These are phyloP conservation scores for Apodemus sylvaticus DNA, from an alignment of 2,113 vertebrate species.

Conservation along the genomic window DNA sequence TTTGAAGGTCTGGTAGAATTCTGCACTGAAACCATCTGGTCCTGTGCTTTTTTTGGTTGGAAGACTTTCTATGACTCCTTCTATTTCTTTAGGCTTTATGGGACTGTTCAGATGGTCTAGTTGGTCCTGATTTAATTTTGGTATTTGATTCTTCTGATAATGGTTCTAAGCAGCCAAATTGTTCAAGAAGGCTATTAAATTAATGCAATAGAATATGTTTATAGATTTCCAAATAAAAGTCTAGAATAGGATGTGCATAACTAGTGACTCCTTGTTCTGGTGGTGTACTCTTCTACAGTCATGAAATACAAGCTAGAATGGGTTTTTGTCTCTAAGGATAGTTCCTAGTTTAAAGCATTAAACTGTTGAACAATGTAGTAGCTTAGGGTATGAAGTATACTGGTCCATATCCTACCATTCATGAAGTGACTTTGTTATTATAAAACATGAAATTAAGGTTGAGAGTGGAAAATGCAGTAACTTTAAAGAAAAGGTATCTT, in stretches of 20 bases:
- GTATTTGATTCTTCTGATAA: background rate
- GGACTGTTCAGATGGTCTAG: too few relatives aligned
- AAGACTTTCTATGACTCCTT: too few relatives aligned
- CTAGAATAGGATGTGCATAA: background rate
- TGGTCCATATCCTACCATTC: background rate
- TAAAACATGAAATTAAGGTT: background rate
- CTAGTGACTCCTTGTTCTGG: background rate
- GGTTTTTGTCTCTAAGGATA: background rate
- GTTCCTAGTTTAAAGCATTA: background rate
- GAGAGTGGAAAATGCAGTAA: background rate
- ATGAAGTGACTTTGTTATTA: background rate
- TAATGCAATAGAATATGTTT: conserved; percentile 10
- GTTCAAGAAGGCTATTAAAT: background rate
- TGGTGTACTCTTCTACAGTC: background rate
- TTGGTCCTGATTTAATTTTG: too few relatives aligned
- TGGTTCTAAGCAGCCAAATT: background rate
- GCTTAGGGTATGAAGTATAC: background rate
- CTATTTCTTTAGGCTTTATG: too few relatives aligned
- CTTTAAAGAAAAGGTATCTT: background rate
- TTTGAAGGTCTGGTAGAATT: too few relatives aligned
- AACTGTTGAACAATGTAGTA: conserved; percentile 18
- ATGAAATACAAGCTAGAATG: background rate
- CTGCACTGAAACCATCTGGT: too few relatives aligned
- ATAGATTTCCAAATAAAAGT: background rate
- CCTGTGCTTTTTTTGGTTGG: too few relatives aligned